Evolutionary conservation across 2,888 invertebrate genomes (phyloP), one percentile per base, ranked within the genome.

Genomic region (Agonopterix alstromeriana): DNA sequence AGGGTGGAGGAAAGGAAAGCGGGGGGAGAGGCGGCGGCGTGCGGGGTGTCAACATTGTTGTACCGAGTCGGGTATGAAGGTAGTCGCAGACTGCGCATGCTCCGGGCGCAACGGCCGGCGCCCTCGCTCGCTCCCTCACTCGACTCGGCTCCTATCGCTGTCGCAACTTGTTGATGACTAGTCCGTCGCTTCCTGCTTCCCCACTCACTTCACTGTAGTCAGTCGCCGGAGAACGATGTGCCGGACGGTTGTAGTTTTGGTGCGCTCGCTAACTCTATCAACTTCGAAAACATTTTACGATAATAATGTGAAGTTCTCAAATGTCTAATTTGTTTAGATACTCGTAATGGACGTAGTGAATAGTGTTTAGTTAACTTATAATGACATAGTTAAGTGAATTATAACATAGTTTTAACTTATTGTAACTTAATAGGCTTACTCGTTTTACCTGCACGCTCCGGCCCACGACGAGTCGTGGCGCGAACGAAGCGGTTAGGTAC

Each of bases 381-480:
- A 27, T 27, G 5, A 67, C 70, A 72, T 61, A 73, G 70, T 67
- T 63, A 70, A 61, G 69, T 63, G 55, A 35, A 8, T 43, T 9
- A 35, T 35, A 35, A 43, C 17, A 40, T 84, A 84, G 82, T 85
- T 84, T 79, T 82, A 82, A 81, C 76, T 83, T 73, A 81, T 75
- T 77, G 79, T 76, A 86, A 84, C 80, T 78, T 82, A 27, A 27
- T 82, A 85, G 81, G 84, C 78, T 82, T 73, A 79, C 79, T 80
- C 80, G 78, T 78, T 80, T 80, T 86, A 87, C 86, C 87, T 87
- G 86, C 83, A 82, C 82, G 81, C 75, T 71, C 80, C 79, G 80
- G 77, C 84, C 81, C 83, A 81, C 84, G 82, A 77, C 74, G 69
- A 72, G 77, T 74, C 71, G 73, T 78, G 27, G 27, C 27, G 27